Evolutionary conservation across 2,797 vertebrate genomes (phyloP).

Genomic region (Squalus acanthias): DNA sequence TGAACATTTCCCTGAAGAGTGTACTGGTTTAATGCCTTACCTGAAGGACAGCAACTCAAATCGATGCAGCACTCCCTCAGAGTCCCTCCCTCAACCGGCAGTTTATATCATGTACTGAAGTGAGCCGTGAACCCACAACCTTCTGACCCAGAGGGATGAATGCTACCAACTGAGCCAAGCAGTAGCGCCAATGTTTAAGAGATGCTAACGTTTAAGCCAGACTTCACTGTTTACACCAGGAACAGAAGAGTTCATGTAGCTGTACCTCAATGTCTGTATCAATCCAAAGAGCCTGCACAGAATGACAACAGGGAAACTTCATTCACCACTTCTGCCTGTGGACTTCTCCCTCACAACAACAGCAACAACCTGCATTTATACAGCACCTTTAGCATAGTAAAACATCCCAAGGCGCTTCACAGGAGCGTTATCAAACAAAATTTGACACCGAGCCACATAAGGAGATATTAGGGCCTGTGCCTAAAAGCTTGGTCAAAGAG

Average conservation of each 20-base stretch:
- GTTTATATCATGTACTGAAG: not conserved
- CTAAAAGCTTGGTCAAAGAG: too few species aligned
- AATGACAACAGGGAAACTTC: not conserved
- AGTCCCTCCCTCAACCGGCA: not conserved
- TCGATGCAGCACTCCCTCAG: not conserved
- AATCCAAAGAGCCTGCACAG: not conserved
- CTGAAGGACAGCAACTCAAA: not conserved
- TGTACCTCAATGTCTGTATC: not conserved
- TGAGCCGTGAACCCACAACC: not conserved
- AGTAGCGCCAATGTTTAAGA: not conserved
- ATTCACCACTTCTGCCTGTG: not conserved
- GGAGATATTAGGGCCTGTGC: too few species aligned
- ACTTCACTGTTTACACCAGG: not conserved
- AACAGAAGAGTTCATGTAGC: not conserved
- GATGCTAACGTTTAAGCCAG: not conserved
- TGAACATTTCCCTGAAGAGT: not conserved
- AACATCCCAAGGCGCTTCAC: not conserved
- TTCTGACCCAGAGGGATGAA: not conserved
- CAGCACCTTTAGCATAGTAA: too few species aligned
- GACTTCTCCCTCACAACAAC: not conserved
- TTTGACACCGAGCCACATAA: too few species aligned
- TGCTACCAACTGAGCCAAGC: not conserved
- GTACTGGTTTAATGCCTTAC: not conserved
- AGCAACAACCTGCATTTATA: too few species aligned
- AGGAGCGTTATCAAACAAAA: too few species aligned